phyloP scores from a whole-genome alignment of 35 echinoderm and acorn worm genomes.

The Antedon bifida region DNA sequence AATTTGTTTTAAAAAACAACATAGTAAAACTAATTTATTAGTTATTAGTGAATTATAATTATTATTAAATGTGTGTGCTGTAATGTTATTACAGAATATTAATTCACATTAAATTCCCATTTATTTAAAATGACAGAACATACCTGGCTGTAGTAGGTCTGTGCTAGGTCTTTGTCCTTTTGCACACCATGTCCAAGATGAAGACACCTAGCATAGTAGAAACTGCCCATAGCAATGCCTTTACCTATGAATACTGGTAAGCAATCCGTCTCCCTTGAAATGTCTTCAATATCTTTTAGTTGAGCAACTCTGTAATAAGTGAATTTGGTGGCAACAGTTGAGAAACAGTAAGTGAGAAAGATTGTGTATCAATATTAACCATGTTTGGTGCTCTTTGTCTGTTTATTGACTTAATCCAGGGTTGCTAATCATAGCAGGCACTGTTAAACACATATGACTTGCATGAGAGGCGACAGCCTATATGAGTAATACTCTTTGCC shows the following conservation, averaged over 20 bases:
- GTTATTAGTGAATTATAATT: too few relatives aligned
- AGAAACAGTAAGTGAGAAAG: too few relatives aligned
- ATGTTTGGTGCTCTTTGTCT: too few relatives aligned
- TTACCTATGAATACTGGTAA: conserved; percentile 70
- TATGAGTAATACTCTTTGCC: too few relatives aligned
- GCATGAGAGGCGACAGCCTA: too few relatives aligned
- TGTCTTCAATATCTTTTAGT: conserved; percentile 46
- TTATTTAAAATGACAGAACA: neutral
- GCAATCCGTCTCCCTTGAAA: conserved; percentile 67
- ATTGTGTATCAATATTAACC: too few relatives aligned
- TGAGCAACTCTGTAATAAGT: conserved; percentile 46
- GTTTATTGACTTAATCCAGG: neutral
- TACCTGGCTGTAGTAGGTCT: conserved; percentile 82
- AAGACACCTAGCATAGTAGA: conserved; percentile 94
- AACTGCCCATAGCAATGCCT: conserved; percentile 75
- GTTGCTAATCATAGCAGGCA: neutral
- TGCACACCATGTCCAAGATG: conserved; percentile 87
- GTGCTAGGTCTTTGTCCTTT: conserved; percentile 80
- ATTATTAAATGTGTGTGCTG: too few relatives aligned
- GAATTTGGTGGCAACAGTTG: neutral
- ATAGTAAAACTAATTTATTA: too few relatives aligned
- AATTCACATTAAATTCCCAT: too few relatives aligned
- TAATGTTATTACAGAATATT: too few relatives aligned
- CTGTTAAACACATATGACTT: too few relatives aligned
- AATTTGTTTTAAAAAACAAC: too few relatives aligned